Evolutionary conservation across 2,797 vertebrate species (phyloP).

Genomic region (Bradypodion pumilum): DNA sequence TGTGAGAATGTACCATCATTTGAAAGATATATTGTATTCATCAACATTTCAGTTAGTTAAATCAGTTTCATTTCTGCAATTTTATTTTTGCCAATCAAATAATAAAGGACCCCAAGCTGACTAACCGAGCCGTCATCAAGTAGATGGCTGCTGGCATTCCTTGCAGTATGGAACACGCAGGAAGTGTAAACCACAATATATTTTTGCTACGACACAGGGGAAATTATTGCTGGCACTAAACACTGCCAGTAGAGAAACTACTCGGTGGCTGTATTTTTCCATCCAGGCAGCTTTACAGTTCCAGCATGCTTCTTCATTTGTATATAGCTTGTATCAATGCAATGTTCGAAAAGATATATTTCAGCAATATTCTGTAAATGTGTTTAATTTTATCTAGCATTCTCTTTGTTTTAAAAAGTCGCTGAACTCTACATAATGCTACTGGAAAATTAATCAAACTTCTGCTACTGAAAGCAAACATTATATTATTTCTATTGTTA

Average conservation of each 20-base stretch:
- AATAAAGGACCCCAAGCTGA: conserved; percentile 37
- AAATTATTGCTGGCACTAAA: conserved; percentile 59
- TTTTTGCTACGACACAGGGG: conserved; percentile 50
- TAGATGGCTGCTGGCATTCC: conserved; percentile 61
- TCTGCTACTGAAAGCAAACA: background rate
- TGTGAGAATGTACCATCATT: conserved; percentile 35
- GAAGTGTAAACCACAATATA: conserved; percentile 51
- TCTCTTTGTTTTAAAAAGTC: background rate
- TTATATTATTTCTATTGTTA: too few relatives aligned
- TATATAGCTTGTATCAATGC: conserved; percentile 13
- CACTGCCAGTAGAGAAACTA: conserved; percentile 20
- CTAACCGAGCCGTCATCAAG: conserved; percentile 57
- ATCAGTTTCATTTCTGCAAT: conserved; percentile 62
- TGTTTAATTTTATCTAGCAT: background rate
- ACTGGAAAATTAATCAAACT: background rate
- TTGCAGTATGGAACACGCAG: conserved; percentile 50
- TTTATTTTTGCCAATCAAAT: conserved; percentile 56
- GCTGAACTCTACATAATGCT: background rate
- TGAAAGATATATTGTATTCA: conserved; percentile 53
- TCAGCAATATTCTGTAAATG: conserved; percentile 3
- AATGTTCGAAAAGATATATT: background rate
- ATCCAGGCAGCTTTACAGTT: conserved; percentile 22
- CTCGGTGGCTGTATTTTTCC: conserved; percentile 31
- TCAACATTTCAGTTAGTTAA: conserved; percentile 69
- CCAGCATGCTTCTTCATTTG: conserved; percentile 25